A percentile compares a stretch with the other conserved stretches of the same genome.
Evolutionary conservation across 2,797 vertebrate genomes (phyloP).

Genomic region (Catharus ustulatus): DNA sequence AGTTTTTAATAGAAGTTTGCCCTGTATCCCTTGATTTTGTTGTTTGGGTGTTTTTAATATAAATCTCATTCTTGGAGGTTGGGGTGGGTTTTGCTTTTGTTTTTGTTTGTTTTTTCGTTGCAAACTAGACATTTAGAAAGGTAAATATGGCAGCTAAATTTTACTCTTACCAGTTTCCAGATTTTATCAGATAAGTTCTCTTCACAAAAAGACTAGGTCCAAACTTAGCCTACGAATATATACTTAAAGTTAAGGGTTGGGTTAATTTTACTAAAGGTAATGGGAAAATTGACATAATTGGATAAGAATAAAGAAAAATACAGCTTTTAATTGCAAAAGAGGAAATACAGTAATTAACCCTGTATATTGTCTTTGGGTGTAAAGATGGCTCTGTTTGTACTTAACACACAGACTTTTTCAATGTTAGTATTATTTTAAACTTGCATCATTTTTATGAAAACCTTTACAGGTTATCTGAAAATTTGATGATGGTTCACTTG

Average conservation of each 20-base stretch:
- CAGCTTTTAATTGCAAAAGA: not conserved
- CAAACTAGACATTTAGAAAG: not conserved
- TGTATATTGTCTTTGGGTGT: fast-evolving
- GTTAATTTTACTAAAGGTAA: not conserved
- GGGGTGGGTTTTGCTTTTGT: not conserved
- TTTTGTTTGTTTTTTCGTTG: no score
- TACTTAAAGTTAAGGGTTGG: not conserved
- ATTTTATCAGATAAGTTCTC: not conserved
- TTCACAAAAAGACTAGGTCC: not conserved
- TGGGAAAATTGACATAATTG: not conserved
- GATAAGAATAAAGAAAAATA: not conserved
- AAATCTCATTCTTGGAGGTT: not conserved
- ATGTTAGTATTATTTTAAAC: not conserved
- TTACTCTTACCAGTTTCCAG: not conserved
- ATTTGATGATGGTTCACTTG: not conserved
- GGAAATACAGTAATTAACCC: not conserved
- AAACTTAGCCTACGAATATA: not conserved
- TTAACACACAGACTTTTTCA: not conserved
- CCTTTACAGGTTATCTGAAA: not conserved
- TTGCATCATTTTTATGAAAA: not conserved
- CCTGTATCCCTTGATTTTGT: not conserved
- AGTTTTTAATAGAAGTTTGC: not conserved
- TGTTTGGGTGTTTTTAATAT: not conserved
- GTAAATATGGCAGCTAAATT: not conserved
- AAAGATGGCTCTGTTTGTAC: not conserved